Evolutionary conservation across 2,113 vertebrate species (phyloP).

Genomic region (Perca flavescens): DNA sequence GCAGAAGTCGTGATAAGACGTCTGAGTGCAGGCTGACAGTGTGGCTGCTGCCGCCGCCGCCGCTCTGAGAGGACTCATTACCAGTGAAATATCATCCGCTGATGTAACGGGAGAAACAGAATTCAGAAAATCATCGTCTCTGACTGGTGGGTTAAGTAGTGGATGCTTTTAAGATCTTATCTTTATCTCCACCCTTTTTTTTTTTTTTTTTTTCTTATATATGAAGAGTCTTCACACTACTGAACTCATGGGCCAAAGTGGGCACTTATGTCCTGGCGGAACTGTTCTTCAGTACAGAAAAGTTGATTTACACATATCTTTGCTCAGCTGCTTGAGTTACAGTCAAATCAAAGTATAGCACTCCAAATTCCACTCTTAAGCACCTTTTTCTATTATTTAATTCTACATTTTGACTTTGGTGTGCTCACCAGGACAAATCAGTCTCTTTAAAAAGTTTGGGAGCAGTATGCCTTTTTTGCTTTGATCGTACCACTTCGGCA

Average conservation of each 20-base stretch:
- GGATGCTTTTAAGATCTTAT: not conserved
- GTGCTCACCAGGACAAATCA: not conserved
- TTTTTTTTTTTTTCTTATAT: no score
- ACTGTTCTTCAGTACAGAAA: not conserved
- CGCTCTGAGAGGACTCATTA: conserved; percentile 13
- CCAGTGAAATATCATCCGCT: not conserved
- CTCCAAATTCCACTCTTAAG: not conserved
- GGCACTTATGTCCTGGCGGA: not conserved
- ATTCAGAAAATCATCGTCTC: not conserved
- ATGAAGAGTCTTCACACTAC: conserved; percentile 42
- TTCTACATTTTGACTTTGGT: not conserved
- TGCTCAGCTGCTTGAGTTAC: conserved; percentile 2
- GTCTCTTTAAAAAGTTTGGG: not conserved
- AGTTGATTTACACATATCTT: not conserved
- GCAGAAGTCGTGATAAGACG: not conserved
- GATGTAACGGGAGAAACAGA: not conserved
- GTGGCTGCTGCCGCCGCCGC: not conserved
- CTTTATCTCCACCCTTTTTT: not conserved
- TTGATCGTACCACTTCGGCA: not conserved
- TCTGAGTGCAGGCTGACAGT: conserved; percentile 5
- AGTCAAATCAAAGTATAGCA: not conserved
- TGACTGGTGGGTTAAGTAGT: not conserved
- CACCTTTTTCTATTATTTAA: conserved; percentile 54
- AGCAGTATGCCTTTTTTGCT: not conserved
- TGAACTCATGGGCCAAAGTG: conserved; percentile 23